Evolutionary conservation across 2,113 vertebrate species (phyloP).

Genomic region (Ornithorhynchus anatinus): DNA sequence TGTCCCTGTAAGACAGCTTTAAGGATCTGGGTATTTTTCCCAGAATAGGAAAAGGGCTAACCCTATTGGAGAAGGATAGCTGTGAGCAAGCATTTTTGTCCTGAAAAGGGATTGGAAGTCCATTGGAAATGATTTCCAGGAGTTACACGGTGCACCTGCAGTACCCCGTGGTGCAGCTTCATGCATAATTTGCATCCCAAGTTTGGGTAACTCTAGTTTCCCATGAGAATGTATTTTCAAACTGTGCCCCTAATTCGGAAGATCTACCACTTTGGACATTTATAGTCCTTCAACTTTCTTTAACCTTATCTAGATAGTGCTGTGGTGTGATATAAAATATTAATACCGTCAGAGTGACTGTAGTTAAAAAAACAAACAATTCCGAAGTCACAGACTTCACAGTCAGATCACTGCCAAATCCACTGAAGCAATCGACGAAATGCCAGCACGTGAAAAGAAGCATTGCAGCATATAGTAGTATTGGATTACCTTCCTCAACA

Average conservation of each 20-base stretch:
- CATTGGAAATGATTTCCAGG: not conserved
- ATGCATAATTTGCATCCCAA: not conserved
- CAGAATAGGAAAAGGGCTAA: conserved; percentile 1
- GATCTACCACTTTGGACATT: not conserved
- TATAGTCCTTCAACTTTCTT: conserved; percentile 3
- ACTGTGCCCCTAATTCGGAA: conserved; percentile 12
- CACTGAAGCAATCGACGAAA: conserved; percentile 19
- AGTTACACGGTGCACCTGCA: not conserved
- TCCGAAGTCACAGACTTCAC: not conserved
- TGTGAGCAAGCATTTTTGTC: not conserved
- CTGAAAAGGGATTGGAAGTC: not conserved
- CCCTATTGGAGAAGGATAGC: not conserved
- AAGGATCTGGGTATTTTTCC: not conserved
- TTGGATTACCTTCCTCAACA: conserved; percentile 29
- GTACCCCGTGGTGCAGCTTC: not conserved
- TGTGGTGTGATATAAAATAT: conserved; percentile 29
- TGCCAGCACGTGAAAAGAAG: conserved; percentile 7
- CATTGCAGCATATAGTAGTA: conserved; percentile 13
- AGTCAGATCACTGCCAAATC: conserved; percentile 37
- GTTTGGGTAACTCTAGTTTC: not conserved
- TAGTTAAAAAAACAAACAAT: not conserved
- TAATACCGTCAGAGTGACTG: not conserved
- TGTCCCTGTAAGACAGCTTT: not conserved
- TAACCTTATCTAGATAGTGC: not conserved
- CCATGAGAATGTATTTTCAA: not conserved